phyloP scores from a whole-genome alignment of 64 coral and sea anemone genomes.

The Cladopsammia gracilis region DNA sequence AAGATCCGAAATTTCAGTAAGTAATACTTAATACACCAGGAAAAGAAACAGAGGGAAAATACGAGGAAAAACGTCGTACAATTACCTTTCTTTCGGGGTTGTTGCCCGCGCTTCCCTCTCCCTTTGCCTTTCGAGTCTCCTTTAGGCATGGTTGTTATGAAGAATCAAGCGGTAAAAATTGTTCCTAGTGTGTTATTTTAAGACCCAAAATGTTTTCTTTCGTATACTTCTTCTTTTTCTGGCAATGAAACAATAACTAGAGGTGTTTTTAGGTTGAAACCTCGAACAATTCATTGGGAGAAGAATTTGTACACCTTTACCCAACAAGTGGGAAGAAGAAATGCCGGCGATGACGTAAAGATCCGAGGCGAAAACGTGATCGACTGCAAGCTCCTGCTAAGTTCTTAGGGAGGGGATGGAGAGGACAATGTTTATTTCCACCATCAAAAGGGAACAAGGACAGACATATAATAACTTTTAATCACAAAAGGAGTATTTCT shows the following conservation, averaged over 20 bases:
- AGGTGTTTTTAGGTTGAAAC: constrained; percentile 70
- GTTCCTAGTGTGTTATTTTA: constrained; percentile 71
- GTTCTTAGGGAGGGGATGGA: constrained; percentile 3
- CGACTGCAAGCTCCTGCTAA: neutral
- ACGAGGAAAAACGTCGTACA: constrained; percentile 26
- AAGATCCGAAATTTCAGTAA: neutral
- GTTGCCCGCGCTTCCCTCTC: constrained; percentile 79
- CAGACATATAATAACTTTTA: neutral
- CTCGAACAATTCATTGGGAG: constrained; percentile 94
- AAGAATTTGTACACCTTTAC: constrained; percentile 63
- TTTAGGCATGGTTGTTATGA: constrained; percentile 89
- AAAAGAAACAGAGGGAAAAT: neutral
- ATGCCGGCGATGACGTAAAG: constrained; percentile 88
- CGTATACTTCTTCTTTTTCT: constrained; percentile 96
- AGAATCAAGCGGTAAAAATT: constrained; percentile 30
- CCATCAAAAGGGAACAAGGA: neutral
- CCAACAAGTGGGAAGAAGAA: constrained; percentile 96
- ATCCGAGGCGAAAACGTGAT: constrained; percentile 40
- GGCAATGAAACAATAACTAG: constrained; percentile 81
- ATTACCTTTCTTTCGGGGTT: constrained; percentile 62
- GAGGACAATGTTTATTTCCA: neutral
- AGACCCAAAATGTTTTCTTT: constrained; percentile 90
- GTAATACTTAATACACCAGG: neutral
- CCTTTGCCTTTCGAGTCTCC: constrained; percentile 80
- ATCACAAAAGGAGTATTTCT: neutral